These are phyloP conservation scores for Buphagus erythrorhynchus DNA, from an alignment of 2,797 vertebrate genomes.

Conservation along the genomic window DNA sequence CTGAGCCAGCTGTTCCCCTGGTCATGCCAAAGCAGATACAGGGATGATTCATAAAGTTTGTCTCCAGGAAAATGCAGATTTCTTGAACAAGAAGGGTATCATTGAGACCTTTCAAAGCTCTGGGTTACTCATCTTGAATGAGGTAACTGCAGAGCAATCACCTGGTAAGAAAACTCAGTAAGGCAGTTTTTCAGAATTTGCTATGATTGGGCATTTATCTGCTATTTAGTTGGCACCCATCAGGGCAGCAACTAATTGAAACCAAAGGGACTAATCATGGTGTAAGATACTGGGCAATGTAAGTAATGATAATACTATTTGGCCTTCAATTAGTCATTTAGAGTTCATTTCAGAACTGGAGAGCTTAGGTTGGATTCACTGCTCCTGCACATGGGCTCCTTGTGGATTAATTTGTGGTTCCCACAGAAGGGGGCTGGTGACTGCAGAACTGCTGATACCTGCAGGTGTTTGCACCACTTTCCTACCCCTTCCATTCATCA, in stretches of 20 bases:
- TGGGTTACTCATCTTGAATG: not conserved
- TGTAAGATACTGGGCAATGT: not conserved
- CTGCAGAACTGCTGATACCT: not conserved
- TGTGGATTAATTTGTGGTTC: conserved; percentile 37
- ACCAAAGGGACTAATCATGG: conserved; percentile 9
- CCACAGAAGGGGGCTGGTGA: not conserved
- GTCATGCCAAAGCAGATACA: fast-evolving
- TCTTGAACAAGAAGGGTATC: not conserved
- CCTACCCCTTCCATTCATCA: not conserved
- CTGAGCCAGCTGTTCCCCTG: not conserved
- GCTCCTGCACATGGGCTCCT: not conserved
- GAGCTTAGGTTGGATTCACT: not conserved
- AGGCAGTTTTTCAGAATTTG: not conserved
- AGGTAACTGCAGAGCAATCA: not conserved
- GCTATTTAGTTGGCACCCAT: not conserved
- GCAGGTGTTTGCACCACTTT: not conserved
- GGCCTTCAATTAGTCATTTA: conserved; percentile 23
- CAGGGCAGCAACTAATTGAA: conserved; percentile 44
- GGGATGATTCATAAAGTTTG: not conserved
- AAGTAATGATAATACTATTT: not conserved
- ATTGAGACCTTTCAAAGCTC: not conserved
- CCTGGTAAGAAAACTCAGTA: not conserved
- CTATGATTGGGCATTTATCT: not conserved
- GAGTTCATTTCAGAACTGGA: not conserved
- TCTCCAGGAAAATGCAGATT: not conserved